Evolutionary conservation across 1,140 invertebrate genomes (phyloP).

Genomic region (Macrobrachium nipponense): DNA sequence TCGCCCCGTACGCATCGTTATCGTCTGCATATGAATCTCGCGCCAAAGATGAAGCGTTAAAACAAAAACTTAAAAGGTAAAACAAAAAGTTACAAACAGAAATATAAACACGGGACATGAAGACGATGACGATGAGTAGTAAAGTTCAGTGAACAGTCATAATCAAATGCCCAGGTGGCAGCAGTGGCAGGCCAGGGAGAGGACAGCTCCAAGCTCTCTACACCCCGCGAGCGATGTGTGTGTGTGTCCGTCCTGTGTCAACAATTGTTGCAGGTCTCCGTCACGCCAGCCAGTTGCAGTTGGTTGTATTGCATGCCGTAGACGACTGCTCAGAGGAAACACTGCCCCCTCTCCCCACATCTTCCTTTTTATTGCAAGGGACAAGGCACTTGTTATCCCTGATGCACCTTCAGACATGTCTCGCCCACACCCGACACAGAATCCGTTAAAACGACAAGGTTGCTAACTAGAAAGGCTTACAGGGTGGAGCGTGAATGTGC

Average conservation of each 20-base stretch:
- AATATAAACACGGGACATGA: no score
- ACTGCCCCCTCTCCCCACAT: background rate
- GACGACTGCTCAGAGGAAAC: slow-evolving; percentile 11
- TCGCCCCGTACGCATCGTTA: background rate
- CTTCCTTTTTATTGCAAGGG: background rate
- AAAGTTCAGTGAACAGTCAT: no score
- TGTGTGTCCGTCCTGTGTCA: background rate
- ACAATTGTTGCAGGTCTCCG: slow-evolving; percentile 33
- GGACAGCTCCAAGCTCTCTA: background rate
- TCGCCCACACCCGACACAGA: no score
- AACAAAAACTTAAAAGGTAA: no score
- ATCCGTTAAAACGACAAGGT: no score
- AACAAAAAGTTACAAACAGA: no score
- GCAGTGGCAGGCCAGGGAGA: slow-evolving; percentile 1
- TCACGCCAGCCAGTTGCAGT: slow-evolving; percentile 42
- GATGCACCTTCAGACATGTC: no score
- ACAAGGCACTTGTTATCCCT: background rate
- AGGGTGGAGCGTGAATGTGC: no score
- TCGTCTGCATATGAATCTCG: no score
- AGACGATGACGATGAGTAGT: no score
- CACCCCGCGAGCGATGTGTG: background rate
- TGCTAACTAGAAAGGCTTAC: no score
- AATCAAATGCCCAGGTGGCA: background rate
- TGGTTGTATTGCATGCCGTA: slow-evolving; percentile 46
- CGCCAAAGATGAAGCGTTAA: no score